Percentiles rank a stretch among this genome's conserved stretches.
These are phyloP conservation scores for Morelia viridis DNA, from an alignment of 2,797 vertebrate genomes.

Conservation along the genomic window DNA sequence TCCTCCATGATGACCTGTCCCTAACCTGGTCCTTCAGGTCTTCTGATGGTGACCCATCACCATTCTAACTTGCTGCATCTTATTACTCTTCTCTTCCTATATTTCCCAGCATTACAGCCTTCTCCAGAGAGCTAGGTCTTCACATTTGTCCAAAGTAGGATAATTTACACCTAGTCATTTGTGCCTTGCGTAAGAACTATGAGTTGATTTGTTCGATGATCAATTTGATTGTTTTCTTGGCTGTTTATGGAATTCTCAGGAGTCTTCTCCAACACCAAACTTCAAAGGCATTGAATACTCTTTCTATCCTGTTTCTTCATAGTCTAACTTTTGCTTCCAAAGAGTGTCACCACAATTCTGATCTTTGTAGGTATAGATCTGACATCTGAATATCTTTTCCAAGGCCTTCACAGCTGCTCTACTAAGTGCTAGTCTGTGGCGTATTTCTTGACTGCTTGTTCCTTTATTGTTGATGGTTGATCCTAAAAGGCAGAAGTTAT, in stretches of 20 bases:
- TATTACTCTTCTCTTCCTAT: too few relatives aligned
- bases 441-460: not conserved
- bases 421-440: not conserved
- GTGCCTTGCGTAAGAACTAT: not conserved
- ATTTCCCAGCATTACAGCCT: too few relatives aligned
- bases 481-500: not conserved
- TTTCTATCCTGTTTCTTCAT: not conserved
- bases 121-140: too few relatives aligned
- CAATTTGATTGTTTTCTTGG: not conserved
- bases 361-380: not conserved
- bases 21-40: not conserved
- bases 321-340: not conserved
- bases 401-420: not conserved
- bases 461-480: not conserved
- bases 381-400: not conserved
- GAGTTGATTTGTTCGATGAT: not conserved
- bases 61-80: too few relatives aligned
- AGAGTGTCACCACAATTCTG: not conserved
- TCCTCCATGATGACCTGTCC: not conserved
- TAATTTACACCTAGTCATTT: not conserved
- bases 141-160: not conserved
- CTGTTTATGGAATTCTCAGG: not conserved
- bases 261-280: not conserved
- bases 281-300: not conserved
- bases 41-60: not conserved